A percentile compares a stretch with the other conserved stretches of the same genome.
These are phyloP conservation scores for Malachius bipustulatus DNA, from an alignment of 2,888 invertebrate species.

Conservation along the genomic window DNA sequence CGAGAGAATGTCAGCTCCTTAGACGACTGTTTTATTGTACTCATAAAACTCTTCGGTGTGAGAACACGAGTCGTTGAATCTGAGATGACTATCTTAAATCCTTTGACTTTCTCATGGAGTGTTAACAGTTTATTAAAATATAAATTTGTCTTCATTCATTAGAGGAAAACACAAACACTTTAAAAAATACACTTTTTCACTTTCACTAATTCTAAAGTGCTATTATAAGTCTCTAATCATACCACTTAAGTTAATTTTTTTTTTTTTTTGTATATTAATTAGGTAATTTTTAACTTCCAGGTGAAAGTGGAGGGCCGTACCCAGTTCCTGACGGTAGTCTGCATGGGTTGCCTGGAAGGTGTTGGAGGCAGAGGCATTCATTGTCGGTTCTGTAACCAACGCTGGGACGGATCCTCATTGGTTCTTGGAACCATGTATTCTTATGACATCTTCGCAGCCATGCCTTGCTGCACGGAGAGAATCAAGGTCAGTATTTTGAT, in stretches of 20 bases:
- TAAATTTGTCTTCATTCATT: too few relatives aligned
- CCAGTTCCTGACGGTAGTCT: constrained; percentile 85
- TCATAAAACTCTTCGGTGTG: too few relatives aligned
- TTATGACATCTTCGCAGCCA: constrained; percentile 95
- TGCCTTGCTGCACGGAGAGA: constrained; percentile 89
- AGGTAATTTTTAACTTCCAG: constrained; percentile 42
- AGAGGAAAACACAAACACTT: too few relatives aligned
- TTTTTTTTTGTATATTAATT: too few relatives aligned
- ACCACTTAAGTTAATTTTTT: background rate
- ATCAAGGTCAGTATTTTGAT: constrained; percentile 79
- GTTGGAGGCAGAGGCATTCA: constrained; percentile 62
- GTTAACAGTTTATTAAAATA: too few relatives aligned
- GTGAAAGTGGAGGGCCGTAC: constrained; percentile 84
- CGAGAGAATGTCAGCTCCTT: too few relatives aligned
- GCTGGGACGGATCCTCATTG: constrained; percentile 88
- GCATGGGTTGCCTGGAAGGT: constrained; percentile 88
- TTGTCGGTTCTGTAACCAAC: constrained; percentile 74
- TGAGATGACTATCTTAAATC: too few relatives aligned
- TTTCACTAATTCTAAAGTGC: too few relatives aligned
- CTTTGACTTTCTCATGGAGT: too few relatives aligned
- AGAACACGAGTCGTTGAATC: too few relatives aligned
- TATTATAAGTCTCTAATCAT: background rate
- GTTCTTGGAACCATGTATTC: constrained; percentile 97
- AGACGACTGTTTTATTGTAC: too few relatives aligned
- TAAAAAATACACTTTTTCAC: too few relatives aligned